phyloP scores from a whole-genome alignment of 2,113 vertebrate genomes.

The Elaphurus davidianus region DNA sequence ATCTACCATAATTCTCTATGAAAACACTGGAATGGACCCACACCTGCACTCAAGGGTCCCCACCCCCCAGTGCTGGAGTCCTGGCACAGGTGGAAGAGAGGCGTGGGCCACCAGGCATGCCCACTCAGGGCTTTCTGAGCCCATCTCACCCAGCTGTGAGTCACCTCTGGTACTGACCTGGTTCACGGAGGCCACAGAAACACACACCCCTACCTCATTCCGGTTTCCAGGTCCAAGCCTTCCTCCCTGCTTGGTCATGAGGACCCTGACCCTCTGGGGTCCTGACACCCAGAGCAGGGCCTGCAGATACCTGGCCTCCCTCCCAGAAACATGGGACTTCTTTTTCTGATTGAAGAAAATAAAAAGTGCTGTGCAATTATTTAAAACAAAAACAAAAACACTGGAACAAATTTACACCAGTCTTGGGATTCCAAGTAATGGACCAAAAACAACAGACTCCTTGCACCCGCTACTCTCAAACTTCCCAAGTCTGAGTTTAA shows the following conservation, averaged over 20 bases:
- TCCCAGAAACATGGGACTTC: background rate
- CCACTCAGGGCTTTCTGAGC: background rate
- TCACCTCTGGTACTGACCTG: background rate
- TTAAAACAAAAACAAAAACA: background rate
- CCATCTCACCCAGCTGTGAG: background rate
- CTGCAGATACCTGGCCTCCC: background rate
- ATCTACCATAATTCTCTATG: background rate
- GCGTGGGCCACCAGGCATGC: rapidly evolving
- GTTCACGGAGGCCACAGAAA: background rate
- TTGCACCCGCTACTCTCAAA: background rate
- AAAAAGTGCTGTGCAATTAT: constrained; percentile 73
- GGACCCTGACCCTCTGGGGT: background rate
- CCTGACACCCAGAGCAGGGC: background rate
- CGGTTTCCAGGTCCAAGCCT: background rate
- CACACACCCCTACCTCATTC: background rate
- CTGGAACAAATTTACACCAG: background rate
- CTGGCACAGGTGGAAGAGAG: background rate
- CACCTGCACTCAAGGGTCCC: background rate
- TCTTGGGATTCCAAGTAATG: constrained; percentile 22
- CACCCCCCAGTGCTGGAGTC: background rate
- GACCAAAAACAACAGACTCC: constrained; percentile 27
- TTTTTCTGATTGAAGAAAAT: constrained; percentile 54
- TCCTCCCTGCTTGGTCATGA: background rate
- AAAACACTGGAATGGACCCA: background rate
- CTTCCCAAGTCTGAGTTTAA: constrained; percentile 12